phyloP scores from a whole-genome alignment of 1,140 invertebrate species.

The Adoxophyes honmai region DNA sequence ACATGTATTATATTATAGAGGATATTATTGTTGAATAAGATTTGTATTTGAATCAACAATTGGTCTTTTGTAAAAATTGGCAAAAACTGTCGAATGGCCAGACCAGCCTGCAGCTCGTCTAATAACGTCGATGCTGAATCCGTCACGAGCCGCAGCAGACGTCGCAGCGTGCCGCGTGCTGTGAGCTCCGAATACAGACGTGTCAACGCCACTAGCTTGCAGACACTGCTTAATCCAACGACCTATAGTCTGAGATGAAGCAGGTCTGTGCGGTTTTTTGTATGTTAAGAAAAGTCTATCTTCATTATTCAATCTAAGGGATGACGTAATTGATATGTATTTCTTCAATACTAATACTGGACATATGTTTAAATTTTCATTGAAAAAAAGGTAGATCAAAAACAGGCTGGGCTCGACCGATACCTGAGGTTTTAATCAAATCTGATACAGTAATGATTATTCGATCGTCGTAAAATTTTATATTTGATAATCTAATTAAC shows the following conservation, averaged over 20 bases:
- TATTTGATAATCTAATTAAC: not conserved
- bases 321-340: not conserved
- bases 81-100: not conserved
- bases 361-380: not conserved
- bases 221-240: not conserved
- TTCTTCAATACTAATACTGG: not conserved
- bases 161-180: not conserved
- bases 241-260: not conserved
- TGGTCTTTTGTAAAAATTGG: not conserved
- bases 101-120: not conserved
- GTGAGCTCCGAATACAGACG: not conserved
- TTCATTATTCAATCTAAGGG: not conserved
- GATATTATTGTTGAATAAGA: no score
- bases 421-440: not conserved
- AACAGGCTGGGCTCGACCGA: not conserved
- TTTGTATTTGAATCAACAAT: not conserved
- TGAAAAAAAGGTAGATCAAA: not conserved
- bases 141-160: not conserved
- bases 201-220: not conserved
- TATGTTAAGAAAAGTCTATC: not conserved
- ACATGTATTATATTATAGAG: no score
- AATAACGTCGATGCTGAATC: not conserved
- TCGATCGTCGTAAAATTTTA: not conserved
- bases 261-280: not conserved
- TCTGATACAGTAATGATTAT: not conserved